Conservation (phyloP, 2,797 vertebrate species). For the Mus minutoides region DNA sequence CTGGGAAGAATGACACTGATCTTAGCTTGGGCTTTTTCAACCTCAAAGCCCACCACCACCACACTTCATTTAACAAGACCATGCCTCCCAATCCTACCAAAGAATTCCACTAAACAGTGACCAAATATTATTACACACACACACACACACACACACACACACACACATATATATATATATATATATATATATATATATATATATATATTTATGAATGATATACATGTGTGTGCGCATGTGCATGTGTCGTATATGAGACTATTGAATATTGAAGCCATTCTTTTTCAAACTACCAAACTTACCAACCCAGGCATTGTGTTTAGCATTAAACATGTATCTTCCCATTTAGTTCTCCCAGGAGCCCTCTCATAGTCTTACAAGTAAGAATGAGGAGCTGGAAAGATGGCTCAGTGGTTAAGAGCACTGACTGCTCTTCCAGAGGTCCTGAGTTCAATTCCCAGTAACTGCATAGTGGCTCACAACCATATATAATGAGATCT, state of each 20-base stretch:
- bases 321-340: background rate
- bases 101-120: background rate
- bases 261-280: background rate
- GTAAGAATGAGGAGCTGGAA: too few relatives aligned
- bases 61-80: background rate
- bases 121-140: background rate
- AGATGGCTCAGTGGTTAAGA: too few relatives aligned
- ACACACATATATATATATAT: too few relatives aligned
- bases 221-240: too few relatives aligned
- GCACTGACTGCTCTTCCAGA: too few relatives aligned
- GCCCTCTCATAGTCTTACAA: background rate
- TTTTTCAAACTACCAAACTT: background rate
- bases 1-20: too few relatives aligned
- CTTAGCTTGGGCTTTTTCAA: background rate
- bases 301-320: background rate
- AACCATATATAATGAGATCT: too few relatives aligned
- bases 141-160: too few relatives aligned
- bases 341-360: background rate
- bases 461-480: too few relatives aligned
- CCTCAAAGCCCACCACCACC: background rate
- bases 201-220: too few relatives aligned
- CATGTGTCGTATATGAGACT: background rate
- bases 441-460: too few relatives aligned
- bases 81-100: background rate
- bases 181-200: too few relatives aligned